Evolutionary conservation across 2,888 invertebrate species (phyloP).

Genomic region (Balanococcus diminutus): DNA sequence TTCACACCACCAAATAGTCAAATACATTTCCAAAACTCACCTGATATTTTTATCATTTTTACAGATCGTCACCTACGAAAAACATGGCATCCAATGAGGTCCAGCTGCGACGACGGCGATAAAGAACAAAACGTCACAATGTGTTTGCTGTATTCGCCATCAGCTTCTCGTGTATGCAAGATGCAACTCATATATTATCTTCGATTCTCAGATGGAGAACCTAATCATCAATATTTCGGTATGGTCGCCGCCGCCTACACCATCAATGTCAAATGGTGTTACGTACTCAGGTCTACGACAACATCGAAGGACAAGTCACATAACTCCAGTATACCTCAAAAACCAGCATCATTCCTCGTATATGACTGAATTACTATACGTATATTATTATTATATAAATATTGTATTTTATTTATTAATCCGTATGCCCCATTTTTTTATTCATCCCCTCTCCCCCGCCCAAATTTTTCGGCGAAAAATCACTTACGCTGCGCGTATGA

Average conservation of each 20-base stretch:
- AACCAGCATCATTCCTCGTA: not conserved
- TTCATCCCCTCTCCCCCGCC: too few relatives aligned
- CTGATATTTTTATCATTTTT: not conserved
- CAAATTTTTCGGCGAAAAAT: not conserved
- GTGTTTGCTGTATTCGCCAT: not conserved
- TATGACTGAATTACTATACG: not conserved
- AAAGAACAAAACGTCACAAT: not conserved
- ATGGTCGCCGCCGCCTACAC: not conserved
- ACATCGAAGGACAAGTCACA: not conserved
- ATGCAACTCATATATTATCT: not conserved
- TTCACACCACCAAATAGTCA: too few relatives aligned
- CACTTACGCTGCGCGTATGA: not conserved
- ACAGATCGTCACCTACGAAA: slow-evolving; percentile 8
- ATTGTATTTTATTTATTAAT: not conserved
- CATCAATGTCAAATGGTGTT: not conserved
- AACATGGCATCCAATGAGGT: not conserved
- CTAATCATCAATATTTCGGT: not conserved
- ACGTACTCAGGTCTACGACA: not conserved
- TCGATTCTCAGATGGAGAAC: not conserved
- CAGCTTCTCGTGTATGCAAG: too few relatives aligned
- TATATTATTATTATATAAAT: not conserved
- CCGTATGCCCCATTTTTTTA: not conserved
- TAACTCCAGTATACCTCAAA: not conserved
- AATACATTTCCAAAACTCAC: not conserved
- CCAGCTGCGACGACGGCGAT: not conserved